Evolutionary conservation across 2,797 vertebrate species (phyloP).

Genomic region (Pagetopsis macropterus): DNA sequence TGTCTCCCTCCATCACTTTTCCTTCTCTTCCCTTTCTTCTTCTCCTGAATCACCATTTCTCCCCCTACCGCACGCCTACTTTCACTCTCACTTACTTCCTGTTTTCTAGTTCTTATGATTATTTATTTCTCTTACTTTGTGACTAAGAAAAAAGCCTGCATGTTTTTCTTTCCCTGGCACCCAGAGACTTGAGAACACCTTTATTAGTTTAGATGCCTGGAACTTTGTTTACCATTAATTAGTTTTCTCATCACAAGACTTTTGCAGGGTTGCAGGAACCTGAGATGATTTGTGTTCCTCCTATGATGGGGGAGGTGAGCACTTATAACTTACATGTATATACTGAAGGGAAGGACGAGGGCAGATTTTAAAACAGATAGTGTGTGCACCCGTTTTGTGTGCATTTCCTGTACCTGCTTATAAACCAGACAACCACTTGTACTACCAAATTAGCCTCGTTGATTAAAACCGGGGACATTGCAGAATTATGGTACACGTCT

Average conservation of each 20-base stretch:
- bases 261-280: constrained; percentile 2
- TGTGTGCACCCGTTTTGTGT: neutral
- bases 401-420: neutral
- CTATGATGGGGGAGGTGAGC: constrained; percentile 17
- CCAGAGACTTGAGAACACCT: constrained; percentile 22
- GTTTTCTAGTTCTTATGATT: constrained; percentile 1
- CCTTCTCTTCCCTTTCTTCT: constrained; percentile 33
- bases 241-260: constrained; percentile 49
- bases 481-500: neutral
- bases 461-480: neutral
- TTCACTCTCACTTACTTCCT: constrained; percentile 23
- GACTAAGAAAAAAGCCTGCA: no score
- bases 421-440: neutral
- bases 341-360: neutral
- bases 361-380: neutral
- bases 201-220: constrained; percentile 29
- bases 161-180: constrained; percentile 8
- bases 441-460: neutral
- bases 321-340: constrained; percentile 24
- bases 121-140: neutral
- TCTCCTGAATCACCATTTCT: constrained; percentile 11
- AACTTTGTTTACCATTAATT: constrained; percentile 63
- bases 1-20: constrained; percentile 27
- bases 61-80: constrained; percentile 2
- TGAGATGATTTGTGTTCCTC: constrained; percentile 6